Evolutionary conservation across 2,797 vertebrate species (phyloP).

Genomic region (Galaxias olidus): DNA sequence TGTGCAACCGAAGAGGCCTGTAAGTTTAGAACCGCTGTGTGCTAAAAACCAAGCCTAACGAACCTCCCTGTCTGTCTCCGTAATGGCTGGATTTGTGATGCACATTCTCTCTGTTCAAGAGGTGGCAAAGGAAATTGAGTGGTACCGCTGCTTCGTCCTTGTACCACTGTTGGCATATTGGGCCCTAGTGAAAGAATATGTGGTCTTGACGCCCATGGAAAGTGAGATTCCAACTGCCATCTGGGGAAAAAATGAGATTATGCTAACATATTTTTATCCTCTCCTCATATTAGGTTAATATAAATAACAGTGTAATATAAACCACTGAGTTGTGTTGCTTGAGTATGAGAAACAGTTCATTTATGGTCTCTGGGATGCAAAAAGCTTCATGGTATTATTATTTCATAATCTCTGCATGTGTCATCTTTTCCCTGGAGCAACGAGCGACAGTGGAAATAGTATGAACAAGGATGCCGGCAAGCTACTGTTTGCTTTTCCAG

Average conservation of each 20-base stretch:
- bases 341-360: too few species aligned
- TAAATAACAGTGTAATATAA: conserved; percentile 71
- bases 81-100: conserved; percentile 58
- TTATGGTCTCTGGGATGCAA: neutral
- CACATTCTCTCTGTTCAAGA: conserved; percentile 59
- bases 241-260: conserved; percentile 72
- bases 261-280: conserved; percentile 50
- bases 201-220: conserved; percentile 73
- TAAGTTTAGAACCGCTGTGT: too few species aligned
- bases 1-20: too few species aligned
- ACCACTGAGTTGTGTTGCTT: conserved; percentile 47
- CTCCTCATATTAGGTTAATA: conserved; percentile 47
- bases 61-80: neutral
- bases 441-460: conserved; percentile 62
- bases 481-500: conserved; percentile 52
- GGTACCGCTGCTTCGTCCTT: conserved; percentile 51
- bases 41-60: neutral
- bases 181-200: conserved; percentile 68
- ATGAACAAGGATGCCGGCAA: conserved; percentile 38
- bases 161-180: conserved; percentile 26
- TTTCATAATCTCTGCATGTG: conserved; percentile 50
- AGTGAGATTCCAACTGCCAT: conserved; percentile 68
- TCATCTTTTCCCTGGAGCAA: conserved; percentile 43
- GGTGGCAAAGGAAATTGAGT: conserved; percentile 71
- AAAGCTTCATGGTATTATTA: conserved; percentile 45